Base-by-base conservation (phyloP, 2,888 invertebrate species). In the Limnephilus marmoratus region DNA sequence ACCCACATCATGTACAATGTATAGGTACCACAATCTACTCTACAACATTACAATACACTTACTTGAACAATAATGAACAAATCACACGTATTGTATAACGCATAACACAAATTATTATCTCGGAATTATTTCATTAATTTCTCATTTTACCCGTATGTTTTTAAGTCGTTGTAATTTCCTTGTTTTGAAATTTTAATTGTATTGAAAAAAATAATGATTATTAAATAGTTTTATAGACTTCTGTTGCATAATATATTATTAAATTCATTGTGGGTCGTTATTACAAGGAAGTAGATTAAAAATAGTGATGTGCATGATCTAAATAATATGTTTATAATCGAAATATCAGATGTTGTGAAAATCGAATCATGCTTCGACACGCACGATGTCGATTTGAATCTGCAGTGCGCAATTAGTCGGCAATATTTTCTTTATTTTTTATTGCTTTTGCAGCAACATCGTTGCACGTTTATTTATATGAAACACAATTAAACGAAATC, bases 1-100 rank as follows among this genome's bases (percentile, higher is more conserved):
- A 31, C 88, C 80, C 88, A 89, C 88, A 89, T 68, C 24, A 29
- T 90, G 68, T 9, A 68, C 34, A 49, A 49, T 15, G 49, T 49
- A 45, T 41, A 41, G 41, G 15, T 49, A 82, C 82, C 3, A 82
- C 31, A 82, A 31, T 18, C 82, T 34, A 13, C 82, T 18, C 82
- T 34, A 13, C 82, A 82, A 82, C 31, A 82, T 1, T 82, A 82
- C 82, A 15, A 37, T 37, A 37, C 37, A 37, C 31, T 15, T 29
- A 31, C 81, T 31, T 53, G 53, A 18, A 53, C 53, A 53, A 68
- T 24, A 68, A 68, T 2, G 68, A 68, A 68, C 86, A 37, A 37
- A 83, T 37, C 34, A 83, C 83, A 45, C 49, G 24, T 13, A 86
- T n/a, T 34, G 31, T 34, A 15, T 29, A 49, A 29, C 24, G 34